A percentile compares a stretch with the other conserved stretches of the same genome.
These are phyloP conservation scores for Periophthalmus modestus DNA, from an alignment of 2,113 vertebrate species.

Conservation along the genomic window DNA sequence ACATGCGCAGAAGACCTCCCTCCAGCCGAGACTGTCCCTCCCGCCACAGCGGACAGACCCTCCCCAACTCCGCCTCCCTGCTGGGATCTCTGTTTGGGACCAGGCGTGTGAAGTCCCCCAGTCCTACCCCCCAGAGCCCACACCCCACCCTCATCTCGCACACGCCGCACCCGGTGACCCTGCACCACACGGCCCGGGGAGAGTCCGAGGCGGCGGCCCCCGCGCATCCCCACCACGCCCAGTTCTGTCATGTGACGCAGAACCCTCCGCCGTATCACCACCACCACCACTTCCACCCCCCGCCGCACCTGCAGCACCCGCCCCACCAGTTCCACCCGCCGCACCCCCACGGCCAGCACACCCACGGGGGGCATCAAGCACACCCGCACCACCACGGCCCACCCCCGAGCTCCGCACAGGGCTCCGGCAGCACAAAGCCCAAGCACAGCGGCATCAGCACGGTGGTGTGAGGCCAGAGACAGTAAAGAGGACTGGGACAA, in stretches of 20 bases:
- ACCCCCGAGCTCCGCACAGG: slow-evolving; percentile 51
- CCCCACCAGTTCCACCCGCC: slow-evolving; percentile 82
- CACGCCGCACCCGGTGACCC: slow-evolving; percentile 71
- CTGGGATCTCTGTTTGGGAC: slow-evolving; percentile 92
- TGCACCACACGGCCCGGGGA: slow-evolving; percentile 80
- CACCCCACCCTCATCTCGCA: slow-evolving; percentile 84
- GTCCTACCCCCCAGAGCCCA: slow-evolving; percentile 68
- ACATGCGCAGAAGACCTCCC: slow-evolving; percentile 88
- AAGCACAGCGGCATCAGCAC: slow-evolving; percentile 98
- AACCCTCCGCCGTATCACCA: slow-evolving; percentile 94
- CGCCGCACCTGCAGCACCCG: slow-evolving; percentile 84
- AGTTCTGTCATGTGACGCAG: slow-evolving; percentile 87
- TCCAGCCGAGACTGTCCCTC: slow-evolving; percentile 92
- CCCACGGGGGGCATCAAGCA: slow-evolving; percentile 74
- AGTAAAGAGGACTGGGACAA: slow-evolving; percentile 18
- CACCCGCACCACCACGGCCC: slow-evolving; percentile 85
- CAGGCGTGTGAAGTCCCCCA: slow-evolving; percentile 83
- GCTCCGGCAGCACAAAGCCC: slow-evolving; percentile 83
- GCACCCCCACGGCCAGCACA: slow-evolving; percentile 71
- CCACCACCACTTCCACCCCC: slow-evolving; percentile 93
- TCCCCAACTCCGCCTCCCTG: slow-evolving; percentile 92
- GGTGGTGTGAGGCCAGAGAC: slow-evolving; percentile 80
- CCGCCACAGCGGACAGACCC: slow-evolving; percentile 88
- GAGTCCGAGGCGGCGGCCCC: slow-evolving; percentile 77
- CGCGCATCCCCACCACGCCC: slow-evolving; percentile 81